Conservation (phyloP, 2,797 vertebrate genomes). For the Hylomyscus alleni region DNA sequence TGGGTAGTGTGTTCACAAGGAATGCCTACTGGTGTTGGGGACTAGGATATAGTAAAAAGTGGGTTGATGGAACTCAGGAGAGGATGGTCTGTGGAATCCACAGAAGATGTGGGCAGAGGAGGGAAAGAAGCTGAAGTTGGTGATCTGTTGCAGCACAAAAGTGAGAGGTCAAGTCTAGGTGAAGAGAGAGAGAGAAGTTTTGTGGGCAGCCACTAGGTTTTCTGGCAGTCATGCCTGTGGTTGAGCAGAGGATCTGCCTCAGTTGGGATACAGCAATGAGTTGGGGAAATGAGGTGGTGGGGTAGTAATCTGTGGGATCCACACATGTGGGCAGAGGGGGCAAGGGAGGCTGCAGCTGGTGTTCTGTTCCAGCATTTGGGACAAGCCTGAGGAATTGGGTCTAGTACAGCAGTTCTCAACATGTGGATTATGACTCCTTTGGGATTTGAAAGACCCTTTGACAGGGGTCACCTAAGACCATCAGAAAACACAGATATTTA, state of each 20-base stretch:
- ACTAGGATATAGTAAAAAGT: background rate
- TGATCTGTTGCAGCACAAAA: background rate
- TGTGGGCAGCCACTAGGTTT: background rate
- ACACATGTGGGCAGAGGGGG: background rate
- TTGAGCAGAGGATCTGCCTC: background rate
- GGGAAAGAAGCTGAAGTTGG: background rate
- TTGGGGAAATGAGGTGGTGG: background rate
- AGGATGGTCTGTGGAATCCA: background rate
- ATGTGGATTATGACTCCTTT: background rate
- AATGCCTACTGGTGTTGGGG: background rate
- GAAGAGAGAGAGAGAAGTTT: background rate
- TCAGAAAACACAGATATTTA: background rate
- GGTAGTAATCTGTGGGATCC: background rate
- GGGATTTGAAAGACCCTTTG: background rate
- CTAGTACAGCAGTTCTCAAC: background rate
- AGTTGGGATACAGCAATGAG: background rate
- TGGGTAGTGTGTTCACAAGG: background rate
- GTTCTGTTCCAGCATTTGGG: background rate
- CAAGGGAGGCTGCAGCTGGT: background rate
- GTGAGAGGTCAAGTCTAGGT: background rate
- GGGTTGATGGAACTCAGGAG: background rate
- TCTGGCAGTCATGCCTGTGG: background rate
- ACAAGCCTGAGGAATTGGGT: background rate
- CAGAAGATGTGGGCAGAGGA: background rate
- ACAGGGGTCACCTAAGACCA: background rate